Conservation (phyloP, 2,888 invertebrate genomes). For the Leptothorax acervorum region DNA sequence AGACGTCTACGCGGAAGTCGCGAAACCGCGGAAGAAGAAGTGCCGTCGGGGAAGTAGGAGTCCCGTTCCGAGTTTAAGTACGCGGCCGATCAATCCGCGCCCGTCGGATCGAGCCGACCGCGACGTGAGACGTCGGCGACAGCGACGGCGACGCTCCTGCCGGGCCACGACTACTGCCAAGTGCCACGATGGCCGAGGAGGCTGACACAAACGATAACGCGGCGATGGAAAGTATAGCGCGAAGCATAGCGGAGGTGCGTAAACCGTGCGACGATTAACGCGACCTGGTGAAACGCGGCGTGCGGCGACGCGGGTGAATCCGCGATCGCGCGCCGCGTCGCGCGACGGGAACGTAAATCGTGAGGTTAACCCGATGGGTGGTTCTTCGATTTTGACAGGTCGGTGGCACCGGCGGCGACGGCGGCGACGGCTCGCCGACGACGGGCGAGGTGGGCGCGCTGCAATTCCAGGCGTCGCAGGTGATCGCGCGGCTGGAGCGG, state of each 20-base stretch:
- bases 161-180: constrained; percentile 82
- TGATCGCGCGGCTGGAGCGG: constrained; percentile 90
- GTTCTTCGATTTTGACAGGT: constrained; percentile 55
- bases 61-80: not conserved
- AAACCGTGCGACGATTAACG: constrained; percentile 57
- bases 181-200: constrained; percentile 84
- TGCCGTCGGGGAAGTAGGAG: not conserved
- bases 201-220: constrained; percentile 81
- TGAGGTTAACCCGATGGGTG: constrained; percentile 16
- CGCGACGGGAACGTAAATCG: constrained; percentile 12
- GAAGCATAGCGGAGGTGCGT: constrained; percentile 81
- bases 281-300: constrained; percentile 26
- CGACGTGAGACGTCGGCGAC: not conserved
- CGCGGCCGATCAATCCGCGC: constrained; percentile 1
- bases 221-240: constrained; percentile 82
- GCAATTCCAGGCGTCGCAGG: constrained; percentile 91
- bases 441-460: constrained; percentile 84
- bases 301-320: not conserved
- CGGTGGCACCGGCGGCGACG: constrained; percentile 8
- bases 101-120: not conserved
- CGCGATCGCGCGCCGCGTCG: constrained; percentile 28
- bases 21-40: too few species aligned
- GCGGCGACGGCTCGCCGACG: constrained; percentile 49
- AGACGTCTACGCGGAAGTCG: not conserved
- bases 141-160: constrained; percentile 68